phyloP scores from a whole-genome alignment of 2,888 invertebrate species.

The Augochlorella aurata region DNA sequence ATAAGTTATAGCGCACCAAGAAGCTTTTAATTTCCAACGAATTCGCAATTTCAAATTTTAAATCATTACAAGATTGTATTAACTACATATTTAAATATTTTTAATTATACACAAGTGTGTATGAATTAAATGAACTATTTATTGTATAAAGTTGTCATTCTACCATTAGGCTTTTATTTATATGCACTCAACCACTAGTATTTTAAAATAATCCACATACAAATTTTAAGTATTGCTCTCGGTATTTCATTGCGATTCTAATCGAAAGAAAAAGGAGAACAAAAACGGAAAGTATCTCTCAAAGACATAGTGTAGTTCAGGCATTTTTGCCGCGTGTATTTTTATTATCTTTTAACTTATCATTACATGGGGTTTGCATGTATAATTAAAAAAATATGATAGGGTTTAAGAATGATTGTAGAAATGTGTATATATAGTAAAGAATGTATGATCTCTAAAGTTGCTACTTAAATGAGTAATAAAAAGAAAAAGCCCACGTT shows the following conservation, averaged over 20 bases:
- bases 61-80: too few relatives aligned
- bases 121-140: constrained; percentile 11
- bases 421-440: constrained; percentile 65
- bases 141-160: neutral
- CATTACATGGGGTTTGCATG: constrained; percentile 65
- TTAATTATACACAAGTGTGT: neutral
- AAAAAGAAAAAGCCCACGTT: constrained; percentile 51
- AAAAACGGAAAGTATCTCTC: neutral
- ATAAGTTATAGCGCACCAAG: constrained; percentile 9
- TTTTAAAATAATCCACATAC: neutral
- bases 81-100: too few relatives aligned
- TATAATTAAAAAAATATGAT: constrained; percentile 68
- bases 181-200: neutral
- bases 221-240: neutral
- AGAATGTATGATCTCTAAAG: constrained; percentile 57
- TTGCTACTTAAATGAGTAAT: constrained; percentile 57
- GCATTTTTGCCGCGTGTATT: constrained; percentile 61
- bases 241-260: neutral
- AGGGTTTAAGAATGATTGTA: constrained; percentile 62
- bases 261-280: neutral
- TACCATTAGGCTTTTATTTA: neutral
- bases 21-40: constrained; percentile 3
- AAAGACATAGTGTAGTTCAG: constrained; percentile 47
- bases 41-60: constrained; percentile 14
- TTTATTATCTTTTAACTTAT: constrained; percentile 63